Conservation (phyloP, 2,888 invertebrate species). For the Caenorhabditis drosophilae region DNA sequence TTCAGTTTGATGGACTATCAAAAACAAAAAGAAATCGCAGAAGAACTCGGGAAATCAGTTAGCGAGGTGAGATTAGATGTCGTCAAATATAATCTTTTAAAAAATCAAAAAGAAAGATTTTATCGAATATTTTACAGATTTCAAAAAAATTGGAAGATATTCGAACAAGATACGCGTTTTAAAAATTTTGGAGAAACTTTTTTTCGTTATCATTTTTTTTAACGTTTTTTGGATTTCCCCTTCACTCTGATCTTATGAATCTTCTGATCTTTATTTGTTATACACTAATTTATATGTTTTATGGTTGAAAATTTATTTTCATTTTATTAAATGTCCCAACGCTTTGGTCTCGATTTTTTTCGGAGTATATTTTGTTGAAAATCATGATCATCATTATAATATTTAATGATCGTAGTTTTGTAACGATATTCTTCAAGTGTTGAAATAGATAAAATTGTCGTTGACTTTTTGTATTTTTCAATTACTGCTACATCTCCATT, state of each 20-base stretch:
- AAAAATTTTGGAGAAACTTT: slow-evolving; percentile 73
- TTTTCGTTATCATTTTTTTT: too few relatives aligned
- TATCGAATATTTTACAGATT: slow-evolving; percentile 71
- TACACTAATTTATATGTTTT: not conserved
- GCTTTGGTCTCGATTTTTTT: too few relatives aligned
- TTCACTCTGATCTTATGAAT: too few relatives aligned
- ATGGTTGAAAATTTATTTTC: slow-evolving; percentile 11
- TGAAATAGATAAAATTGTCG: too few relatives aligned
- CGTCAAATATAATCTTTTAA: not conserved
- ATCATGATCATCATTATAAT: too few relatives aligned
- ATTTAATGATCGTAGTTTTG: too few relatives aligned
- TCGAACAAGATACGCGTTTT: slow-evolving; percentile 97
- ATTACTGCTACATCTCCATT: too few relatives aligned
- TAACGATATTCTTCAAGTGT: too few relatives aligned
- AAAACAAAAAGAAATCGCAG: slow-evolving; percentile 92
- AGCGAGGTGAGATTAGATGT: slow-evolving; percentile 77
- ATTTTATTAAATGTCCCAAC: slow-evolving; percentile 4
- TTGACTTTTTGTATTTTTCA: too few relatives aligned
- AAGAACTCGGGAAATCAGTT: slow-evolving; percentile 90
- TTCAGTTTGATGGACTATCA: slow-evolving; percentile 91
- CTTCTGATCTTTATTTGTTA: not conserved
- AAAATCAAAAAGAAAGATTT: not conserved
- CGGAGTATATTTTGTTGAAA: too few relatives aligned
- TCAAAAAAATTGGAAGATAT: slow-evolving; percentile 98
- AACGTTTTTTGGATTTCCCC: too few relatives aligned